A percentile compares a stretch with the other conserved stretches of the same genome.
These are phyloP conservation scores for Typhlomys cinereus DNA, from an alignment of 2,113 vertebrate genomes.

Conservation along the genomic window DNA sequence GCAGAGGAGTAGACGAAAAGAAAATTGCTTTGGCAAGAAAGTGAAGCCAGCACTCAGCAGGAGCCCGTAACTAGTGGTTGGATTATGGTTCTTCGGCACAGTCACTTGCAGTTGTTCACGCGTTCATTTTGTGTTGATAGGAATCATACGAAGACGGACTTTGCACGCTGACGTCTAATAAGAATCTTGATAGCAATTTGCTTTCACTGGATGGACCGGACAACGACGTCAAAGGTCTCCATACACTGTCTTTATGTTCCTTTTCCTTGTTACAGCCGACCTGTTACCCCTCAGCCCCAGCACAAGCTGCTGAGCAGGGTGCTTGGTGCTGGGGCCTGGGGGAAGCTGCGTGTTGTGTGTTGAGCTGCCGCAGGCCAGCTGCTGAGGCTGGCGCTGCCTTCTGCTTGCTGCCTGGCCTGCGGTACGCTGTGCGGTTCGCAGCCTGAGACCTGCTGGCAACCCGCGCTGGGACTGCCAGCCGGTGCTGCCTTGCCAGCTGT, in stretches of 20 bases:
- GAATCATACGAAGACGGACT: slow-evolving; percentile 89
- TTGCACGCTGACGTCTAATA: slow-evolving; percentile 83
- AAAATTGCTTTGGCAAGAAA: not conserved
- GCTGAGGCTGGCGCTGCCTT: too few relatives aligned
- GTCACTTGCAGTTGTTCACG: slow-evolving; percentile 55
- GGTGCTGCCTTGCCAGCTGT: too few relatives aligned
- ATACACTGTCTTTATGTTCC: slow-evolving; percentile 67
- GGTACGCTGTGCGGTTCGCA: too few relatives aligned
- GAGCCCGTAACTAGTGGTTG: not conserved
- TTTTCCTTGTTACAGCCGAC: too few relatives aligned
- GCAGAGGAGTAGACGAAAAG: not conserved
- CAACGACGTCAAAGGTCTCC: slow-evolving; percentile 89
- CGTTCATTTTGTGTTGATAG: slow-evolving; percentile 78
- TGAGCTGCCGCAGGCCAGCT: too few relatives aligned
- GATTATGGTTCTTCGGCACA: slow-evolving; percentile 21
- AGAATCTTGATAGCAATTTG: slow-evolving; percentile 87
- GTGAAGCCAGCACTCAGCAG: slow-evolving; percentile 12
- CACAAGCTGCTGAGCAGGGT: too few relatives aligned
- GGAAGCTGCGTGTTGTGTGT: too few relatives aligned
- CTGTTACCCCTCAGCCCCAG: too few relatives aligned
- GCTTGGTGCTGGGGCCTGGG: too few relatives aligned
- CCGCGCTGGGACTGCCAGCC: too few relatives aligned
- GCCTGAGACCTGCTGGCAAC: too few relatives aligned
- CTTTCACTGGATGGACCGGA: slow-evolving; percentile 85
- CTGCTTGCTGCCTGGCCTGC: too few relatives aligned